Percentiles rank a stretch among this genome's conserved stretches.
Evolutionary conservation across 2,888 invertebrate genomes (phyloP).

Genomic region (Tupiocoris notatus): DNA sequence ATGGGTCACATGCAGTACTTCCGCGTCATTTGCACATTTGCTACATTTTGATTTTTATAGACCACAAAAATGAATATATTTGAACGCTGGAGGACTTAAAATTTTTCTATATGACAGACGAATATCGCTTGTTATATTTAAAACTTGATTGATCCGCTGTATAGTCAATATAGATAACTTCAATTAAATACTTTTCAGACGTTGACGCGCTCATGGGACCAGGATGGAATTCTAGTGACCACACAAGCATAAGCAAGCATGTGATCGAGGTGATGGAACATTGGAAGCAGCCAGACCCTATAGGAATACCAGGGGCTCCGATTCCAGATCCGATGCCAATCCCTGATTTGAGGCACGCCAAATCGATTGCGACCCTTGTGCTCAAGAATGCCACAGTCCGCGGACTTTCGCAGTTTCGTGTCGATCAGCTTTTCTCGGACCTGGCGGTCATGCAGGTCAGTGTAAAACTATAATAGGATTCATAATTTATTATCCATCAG

Average conservation of each 20-base stretch:
- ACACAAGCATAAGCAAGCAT: constrained; percentile 56
- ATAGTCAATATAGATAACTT: too few relatives aligned
- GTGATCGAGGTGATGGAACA: constrained; percentile 70
- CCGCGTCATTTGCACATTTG: too few relatives aligned
- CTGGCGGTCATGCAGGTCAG: constrained; percentile 75
- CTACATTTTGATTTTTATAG: too few relatives aligned
- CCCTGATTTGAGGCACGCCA: constrained; percentile 71
- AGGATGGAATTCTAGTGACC: constrained; percentile 13
- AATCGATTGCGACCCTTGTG: constrained; percentile 65
- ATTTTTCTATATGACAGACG: too few relatives aligned
- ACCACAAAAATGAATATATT: too few relatives aligned
- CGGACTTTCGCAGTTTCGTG: constrained; percentile 75
- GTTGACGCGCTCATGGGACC: neutral
- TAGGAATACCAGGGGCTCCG: constrained; percentile 75
- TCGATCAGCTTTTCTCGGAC: constrained; percentile 69
- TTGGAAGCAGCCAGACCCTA: constrained; percentile 76
- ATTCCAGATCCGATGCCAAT: constrained; percentile 79
- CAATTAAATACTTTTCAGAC: too few relatives aligned
- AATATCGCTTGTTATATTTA: too few relatives aligned
- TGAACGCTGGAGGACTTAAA: too few relatives aligned
- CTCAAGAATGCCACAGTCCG: constrained; percentile 70
- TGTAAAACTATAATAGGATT: too few relatives aligned
- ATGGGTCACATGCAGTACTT: too few relatives aligned
- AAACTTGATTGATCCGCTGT: too few relatives aligned
- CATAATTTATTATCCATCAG: too few relatives aligned